Percentiles rank a stretch among this genome's conserved stretches.
Conservation (phyloP, 2,113 vertebrate species). For the Carollia perspicillata region DNA sequence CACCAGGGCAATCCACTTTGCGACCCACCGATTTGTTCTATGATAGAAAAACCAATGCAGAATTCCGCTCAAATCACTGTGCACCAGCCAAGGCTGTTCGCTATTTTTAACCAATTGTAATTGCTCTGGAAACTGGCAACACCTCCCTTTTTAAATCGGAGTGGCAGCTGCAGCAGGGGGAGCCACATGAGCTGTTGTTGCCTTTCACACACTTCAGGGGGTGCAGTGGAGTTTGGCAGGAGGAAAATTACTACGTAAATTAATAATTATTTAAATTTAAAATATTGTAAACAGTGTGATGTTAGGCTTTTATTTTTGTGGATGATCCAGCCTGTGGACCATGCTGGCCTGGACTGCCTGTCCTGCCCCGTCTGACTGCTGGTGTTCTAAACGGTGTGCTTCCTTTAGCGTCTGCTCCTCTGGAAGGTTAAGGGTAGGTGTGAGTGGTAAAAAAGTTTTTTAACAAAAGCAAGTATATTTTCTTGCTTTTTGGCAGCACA, state of each 20-base stretch:
- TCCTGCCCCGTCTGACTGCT: background rate
- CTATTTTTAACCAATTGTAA: background rate
- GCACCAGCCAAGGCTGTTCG: background rate
- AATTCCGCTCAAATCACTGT: background rate
- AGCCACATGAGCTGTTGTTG: background rate
- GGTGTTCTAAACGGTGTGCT: background rate
- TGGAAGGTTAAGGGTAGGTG: background rate
- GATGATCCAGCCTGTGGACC: background rate
- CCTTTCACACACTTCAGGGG: background rate
- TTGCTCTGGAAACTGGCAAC: background rate
- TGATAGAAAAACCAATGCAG: background rate
- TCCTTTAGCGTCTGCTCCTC: background rate
- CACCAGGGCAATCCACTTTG: background rate
- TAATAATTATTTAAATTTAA: background rate
- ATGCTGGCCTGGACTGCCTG: background rate
- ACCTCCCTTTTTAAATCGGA: conserved; percentile 11
- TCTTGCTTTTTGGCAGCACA: background rate
- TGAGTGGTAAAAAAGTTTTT: background rate
- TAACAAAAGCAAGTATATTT: background rate
- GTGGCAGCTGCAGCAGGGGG: background rate
- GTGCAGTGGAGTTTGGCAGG: fast-evolving
- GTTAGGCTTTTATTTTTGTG: background rate
- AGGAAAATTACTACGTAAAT: background rate
- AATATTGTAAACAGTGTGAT: background rate
- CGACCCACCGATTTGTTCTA: background rate